Evolutionary conservation across 2,113 vertebrate genomes (phyloP).

Genomic region (Cottus gobio): DNA sequence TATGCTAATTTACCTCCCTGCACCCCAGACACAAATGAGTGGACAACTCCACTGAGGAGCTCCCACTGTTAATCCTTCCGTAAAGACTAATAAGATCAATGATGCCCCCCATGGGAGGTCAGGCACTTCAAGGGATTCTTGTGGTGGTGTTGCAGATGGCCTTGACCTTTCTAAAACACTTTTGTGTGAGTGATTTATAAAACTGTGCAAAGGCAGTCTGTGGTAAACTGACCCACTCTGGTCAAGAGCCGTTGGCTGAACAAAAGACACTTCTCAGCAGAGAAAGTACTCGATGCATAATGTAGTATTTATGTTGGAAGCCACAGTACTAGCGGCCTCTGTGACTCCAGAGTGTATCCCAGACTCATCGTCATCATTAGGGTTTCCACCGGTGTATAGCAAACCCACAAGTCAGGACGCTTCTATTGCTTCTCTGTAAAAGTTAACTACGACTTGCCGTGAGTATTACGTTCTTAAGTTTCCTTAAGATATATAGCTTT

Average conservation of each 20-base stretch:
- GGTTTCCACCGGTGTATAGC: neutral
- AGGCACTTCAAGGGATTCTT: constrained; percentile 41
- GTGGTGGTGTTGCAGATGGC: constrained; percentile 41
- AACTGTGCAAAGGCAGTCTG: constrained; percentile 17
- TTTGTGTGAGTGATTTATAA: constrained; percentile 28
- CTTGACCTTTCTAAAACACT: constrained; percentile 63
- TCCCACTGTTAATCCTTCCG: constrained; percentile 65
- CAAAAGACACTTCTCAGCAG: neutral
- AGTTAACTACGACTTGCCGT: neutral
- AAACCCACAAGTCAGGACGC: neutral
- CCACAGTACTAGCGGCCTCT: neutral
- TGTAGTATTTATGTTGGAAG: neutral
- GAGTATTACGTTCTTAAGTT: neutral
- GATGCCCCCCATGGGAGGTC: constrained; percentile 58
- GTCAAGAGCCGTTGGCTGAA: constrained; percentile 34
- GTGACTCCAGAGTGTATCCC: neutral
- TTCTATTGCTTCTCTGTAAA: neutral
- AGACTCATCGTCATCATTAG: neutral
- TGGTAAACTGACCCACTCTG: constrained; percentile 21
- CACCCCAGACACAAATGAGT: constrained; percentile 59
- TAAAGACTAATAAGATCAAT: constrained; percentile 77
- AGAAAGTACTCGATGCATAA: neutral
- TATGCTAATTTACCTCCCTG: constrained; percentile 60
- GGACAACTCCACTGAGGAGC: constrained; percentile 52
- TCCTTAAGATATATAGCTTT: neutral